These are phyloP conservation scores for Peribatodes rhomboidaria DNA, from an alignment of 2,888 invertebrate species.

Conservation along the genomic window DNA sequence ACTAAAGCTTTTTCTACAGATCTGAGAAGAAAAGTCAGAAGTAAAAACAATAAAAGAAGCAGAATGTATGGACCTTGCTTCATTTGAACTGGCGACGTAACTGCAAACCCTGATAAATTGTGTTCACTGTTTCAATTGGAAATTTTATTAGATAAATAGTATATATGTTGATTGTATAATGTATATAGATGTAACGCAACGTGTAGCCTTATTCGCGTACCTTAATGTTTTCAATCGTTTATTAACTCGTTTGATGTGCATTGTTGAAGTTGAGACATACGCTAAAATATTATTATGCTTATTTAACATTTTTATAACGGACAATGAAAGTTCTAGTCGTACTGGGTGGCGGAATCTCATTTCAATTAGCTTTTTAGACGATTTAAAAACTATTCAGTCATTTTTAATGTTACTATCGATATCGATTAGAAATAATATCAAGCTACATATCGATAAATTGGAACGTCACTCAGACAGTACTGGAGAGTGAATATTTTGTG, in stretches of 20 bases:
- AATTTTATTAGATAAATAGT: constrained; percentile 31
- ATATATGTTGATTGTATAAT: constrained; percentile 34
- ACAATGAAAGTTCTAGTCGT: constrained; percentile 16
- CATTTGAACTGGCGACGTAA: background rate
- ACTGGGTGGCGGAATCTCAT: constrained; percentile 5
- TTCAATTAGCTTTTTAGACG: constrained; percentile 1
- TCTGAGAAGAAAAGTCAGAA: background rate
- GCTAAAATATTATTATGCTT: constrained; percentile 1
- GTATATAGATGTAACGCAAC: constrained; percentile 34
- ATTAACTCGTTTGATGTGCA: constrained; percentile 26
- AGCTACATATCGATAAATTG: constrained; percentile 52
- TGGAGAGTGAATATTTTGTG: background rate
- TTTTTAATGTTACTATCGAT: constrained; percentile 37
- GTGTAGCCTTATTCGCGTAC: constrained; percentile 50
- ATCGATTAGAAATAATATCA: constrained; percentile 56
- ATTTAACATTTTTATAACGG: constrained; percentile 1
- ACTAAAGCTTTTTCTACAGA: background rate
- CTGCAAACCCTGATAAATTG: constrained; percentile 19
- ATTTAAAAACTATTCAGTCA: background rate
- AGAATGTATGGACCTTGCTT: constrained; percentile 4
- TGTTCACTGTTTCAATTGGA: constrained; percentile 47
- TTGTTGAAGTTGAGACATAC: constrained; percentile 31
- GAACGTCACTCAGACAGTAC: constrained; percentile 31
- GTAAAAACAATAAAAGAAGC: background rate
- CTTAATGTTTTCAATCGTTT: constrained; percentile 40